Evolutionary conservation across 2,888 invertebrate genomes (phyloP).

Genomic region (Eremobia ochroleuca): DNA sequence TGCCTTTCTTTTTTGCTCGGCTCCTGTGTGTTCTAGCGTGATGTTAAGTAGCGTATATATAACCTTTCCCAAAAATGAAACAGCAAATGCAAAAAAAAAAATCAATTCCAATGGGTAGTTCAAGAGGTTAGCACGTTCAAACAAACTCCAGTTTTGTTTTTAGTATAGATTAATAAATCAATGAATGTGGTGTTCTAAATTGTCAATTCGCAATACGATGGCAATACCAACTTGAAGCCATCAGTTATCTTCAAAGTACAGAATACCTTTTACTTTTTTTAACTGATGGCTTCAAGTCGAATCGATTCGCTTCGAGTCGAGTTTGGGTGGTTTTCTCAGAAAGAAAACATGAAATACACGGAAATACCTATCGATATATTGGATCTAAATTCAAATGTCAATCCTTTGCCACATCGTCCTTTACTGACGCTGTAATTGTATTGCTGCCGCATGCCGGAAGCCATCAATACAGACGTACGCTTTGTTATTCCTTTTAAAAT

Average conservation of each 20-base stretch:
- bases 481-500: conserved; percentile 2
- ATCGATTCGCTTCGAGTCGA: no score
- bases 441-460: conserved; percentile 11
- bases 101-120: background rate
- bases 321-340: no score
- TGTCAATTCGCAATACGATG: background rate
- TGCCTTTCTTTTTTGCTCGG: background rate
- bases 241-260: background rate
- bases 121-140: no score
- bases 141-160: no score
- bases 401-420: conserved; percentile 6
- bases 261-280: no score
- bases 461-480: background rate
- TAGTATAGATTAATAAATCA: no score
- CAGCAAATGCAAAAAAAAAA: background rate
- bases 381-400: conserved; percentile 5
- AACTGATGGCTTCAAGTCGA: no score
- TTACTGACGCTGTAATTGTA: conserved; percentile 3
- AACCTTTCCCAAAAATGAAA: background rate
- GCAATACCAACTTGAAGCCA: background rate
- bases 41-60: background rate
- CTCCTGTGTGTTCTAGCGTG: background rate
- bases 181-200: background rate
- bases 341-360: background rate
- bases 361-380: background rate